phyloP scores from a whole-genome alignment of 2,113 vertebrate genomes.

The Gymnobelideus leadbeateri region DNA sequence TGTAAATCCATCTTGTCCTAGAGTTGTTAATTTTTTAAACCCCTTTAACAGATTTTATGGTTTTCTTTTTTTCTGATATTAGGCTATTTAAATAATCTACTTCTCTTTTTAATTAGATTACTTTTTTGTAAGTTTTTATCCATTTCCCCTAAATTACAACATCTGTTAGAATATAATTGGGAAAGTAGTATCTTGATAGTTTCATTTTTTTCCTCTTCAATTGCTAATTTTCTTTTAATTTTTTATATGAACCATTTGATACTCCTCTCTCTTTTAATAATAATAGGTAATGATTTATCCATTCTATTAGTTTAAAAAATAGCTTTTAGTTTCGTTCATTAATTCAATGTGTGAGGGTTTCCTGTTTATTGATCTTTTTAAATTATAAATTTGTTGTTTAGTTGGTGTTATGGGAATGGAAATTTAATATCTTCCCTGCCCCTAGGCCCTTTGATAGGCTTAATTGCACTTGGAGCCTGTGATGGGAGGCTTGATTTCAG shows the following conservation, averaged over 20 bases:
- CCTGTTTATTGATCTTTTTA: background rate
- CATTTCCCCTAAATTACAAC: background rate
- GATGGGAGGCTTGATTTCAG: no score
- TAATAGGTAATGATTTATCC: background rate
- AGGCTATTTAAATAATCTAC: background rate
- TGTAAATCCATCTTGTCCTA: background rate
- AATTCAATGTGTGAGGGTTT: background rate
- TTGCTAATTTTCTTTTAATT: background rate
- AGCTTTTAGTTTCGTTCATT: background rate
- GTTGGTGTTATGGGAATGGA: no score
- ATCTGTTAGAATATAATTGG: background rate
- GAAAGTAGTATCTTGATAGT: background rate
- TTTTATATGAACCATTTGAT: background rate
- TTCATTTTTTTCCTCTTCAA: background rate
- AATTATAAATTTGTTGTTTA: background rate
- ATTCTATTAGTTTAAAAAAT: background rate
- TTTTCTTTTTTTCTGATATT: background rate
- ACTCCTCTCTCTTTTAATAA: background rate
- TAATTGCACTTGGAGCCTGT: no score
- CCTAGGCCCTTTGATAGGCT: no score
- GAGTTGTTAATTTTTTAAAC: background rate
- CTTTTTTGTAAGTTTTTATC: background rate
- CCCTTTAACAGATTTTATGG: background rate
- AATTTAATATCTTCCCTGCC: no score
- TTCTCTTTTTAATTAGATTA: background rate